A percentile compares a stretch with the other conserved stretches of the same genome.
phyloP scores from a whole-genome alignment of 1,140 invertebrate genomes.

The Diachasma alloeum region DNA sequence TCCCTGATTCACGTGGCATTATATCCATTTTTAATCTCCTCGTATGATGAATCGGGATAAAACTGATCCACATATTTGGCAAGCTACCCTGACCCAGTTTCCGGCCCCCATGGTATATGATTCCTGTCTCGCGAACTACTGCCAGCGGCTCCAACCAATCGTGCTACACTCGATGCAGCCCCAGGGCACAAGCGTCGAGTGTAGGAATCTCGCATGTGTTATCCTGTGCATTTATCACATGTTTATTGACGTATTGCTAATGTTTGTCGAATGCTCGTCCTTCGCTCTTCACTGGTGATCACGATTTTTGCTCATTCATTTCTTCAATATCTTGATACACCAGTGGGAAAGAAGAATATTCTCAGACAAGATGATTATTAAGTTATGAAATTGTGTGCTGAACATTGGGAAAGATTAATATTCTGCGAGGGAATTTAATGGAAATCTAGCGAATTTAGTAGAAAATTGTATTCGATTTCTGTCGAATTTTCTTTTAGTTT shows the following conservation, averaged over 20 bases:
- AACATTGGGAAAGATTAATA: too few species aligned
- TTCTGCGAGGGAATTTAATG: too few species aligned
- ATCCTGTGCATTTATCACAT: not conserved
- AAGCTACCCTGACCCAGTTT: constrained; percentile 38
- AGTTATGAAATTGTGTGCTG: too few species aligned
- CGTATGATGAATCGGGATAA: constrained; percentile 28
- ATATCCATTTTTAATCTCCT: not conserved
- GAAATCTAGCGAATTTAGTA: too few species aligned
- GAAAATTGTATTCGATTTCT: too few species aligned
- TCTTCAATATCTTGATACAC: too few species aligned
- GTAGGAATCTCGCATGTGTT: not conserved
- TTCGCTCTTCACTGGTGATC: not conserved
- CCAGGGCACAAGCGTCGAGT: not conserved
- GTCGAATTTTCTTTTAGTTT: too few species aligned
- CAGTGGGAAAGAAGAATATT: too few species aligned
- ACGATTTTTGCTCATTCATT: not conserved
- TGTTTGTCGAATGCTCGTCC: not conserved
- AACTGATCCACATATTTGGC: constrained; percentile 36
- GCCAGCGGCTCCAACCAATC: not conserved
- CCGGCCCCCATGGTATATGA: constrained; percentile 14
- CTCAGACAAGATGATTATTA: too few species aligned
- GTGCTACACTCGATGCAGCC: not conserved
- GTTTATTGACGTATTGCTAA: not conserved
- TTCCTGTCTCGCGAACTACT: constrained; percentile 25
- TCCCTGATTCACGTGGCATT: not conserved